These are phyloP conservation scores for Lineus longissimus DNA, from an alignment of 1,140 invertebrate species.

Conservation along the genomic window DNA sequence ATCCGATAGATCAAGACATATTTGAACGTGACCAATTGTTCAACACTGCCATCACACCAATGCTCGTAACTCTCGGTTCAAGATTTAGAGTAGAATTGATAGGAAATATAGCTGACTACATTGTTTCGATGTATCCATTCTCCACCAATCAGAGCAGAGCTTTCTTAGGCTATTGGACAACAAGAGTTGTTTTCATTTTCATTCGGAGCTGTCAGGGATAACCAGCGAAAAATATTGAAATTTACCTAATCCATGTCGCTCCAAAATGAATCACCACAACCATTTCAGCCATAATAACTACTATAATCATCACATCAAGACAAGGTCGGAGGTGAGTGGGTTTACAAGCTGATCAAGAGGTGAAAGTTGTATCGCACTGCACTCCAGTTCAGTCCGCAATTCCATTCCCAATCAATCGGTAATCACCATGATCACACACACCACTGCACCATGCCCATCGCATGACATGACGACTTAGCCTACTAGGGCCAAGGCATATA, in stretches of 20 bases:
- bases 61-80: no score
- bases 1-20: no score
- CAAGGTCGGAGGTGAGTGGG: conserved; percentile 28
- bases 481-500: no score
- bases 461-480: no score
- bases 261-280: conserved; percentile 33
- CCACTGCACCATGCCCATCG: no score
- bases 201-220: conserved; percentile 27
- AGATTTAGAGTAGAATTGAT: no score
- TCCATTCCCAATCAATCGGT: no score
- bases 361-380: background rate
- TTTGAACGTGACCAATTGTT: no score
- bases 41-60: no score
- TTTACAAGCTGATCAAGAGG: conserved; percentile 2
- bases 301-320: conserved; percentile 29
- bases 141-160: conserved; percentile 21
- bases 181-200: conserved; percentile 39
- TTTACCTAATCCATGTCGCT: conserved; percentile 20
- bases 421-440: no score
- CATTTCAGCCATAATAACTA: conserved; percentile 14
- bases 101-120: no score
- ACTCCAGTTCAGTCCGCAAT: no score
- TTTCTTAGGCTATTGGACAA: conserved; percentile 16
- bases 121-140: background rate
- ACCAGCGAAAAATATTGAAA: conserved; percentile 22